phyloP scores from a whole-genome alignment of 2,113 vertebrate species.

The Promerops cafer region DNA sequence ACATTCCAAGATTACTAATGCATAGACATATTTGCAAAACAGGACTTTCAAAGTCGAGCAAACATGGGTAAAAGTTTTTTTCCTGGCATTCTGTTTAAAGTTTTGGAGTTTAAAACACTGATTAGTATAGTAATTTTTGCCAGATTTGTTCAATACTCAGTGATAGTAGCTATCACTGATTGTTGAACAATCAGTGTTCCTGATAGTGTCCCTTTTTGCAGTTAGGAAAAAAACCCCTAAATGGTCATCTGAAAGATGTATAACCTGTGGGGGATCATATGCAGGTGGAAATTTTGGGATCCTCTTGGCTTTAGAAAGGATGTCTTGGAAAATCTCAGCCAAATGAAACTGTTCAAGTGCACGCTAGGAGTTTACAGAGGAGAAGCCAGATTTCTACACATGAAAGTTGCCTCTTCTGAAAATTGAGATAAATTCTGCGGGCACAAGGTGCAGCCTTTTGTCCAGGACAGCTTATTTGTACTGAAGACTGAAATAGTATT shows the following conservation, averaged over 20 bases:
- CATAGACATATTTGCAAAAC: neutral
- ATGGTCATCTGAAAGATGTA: neutral
- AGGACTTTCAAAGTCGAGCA: neutral
- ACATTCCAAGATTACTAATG: neutral
- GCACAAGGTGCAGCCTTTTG: neutral
- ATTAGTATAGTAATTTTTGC: neutral
- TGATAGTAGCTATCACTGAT: too few relatives aligned
- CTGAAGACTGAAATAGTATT: neutral
- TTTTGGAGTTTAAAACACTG: neutral
- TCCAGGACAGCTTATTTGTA: neutral
- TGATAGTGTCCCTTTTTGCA: neutral
- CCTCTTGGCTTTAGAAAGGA: neutral
- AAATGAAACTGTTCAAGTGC: neutral
- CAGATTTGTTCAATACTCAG: neutral
- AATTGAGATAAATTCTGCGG: neutral
- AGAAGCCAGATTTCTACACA: neutral
- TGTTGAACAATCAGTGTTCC: neutral
- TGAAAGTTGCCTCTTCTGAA: neutral
- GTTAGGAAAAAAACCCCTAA: accelerated
- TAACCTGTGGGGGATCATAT: neutral
- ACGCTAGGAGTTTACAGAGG: neutral
- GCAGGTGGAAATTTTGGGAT: neutral
- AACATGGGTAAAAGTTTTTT: neutral
- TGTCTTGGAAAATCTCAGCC: neutral
- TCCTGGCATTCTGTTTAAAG: neutral